These are phyloP conservation scores for Hedya salicella DNA, from an alignment of 2,888 invertebrate species.

Conservation along the genomic window DNA sequence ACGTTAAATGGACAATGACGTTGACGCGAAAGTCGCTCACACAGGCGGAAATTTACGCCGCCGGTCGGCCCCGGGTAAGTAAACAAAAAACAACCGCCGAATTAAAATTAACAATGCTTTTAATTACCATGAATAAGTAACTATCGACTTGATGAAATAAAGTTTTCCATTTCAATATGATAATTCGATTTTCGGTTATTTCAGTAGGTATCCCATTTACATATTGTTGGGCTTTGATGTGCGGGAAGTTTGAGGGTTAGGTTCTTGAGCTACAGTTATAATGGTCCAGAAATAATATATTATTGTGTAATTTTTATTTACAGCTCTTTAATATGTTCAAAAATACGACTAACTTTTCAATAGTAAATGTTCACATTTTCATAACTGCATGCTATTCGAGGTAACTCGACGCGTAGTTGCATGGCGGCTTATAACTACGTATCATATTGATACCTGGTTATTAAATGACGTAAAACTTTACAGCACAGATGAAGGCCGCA, in stretches of 20 bases:
- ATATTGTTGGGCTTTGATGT: constrained; percentile 15
- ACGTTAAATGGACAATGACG: constrained; percentile 36
- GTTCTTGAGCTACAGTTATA: neutral
- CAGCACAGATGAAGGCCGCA: no score
- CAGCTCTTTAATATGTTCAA: no score
- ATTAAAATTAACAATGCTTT: constrained; percentile 23
- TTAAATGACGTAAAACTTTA: no score
- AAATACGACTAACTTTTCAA: no score
- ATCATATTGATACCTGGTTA: no score
- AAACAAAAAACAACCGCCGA: constrained; percentile 19
- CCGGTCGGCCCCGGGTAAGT: neutral
- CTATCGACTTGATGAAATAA: constrained; percentile 16
- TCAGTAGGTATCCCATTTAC: constrained; percentile 23
- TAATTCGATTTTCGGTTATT: constrained; percentile 23
- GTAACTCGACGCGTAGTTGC: no score
- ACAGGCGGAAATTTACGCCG: constrained; percentile 33
- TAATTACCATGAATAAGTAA: constrained; percentile 30
- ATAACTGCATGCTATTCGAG: no score
- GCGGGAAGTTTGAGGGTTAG: constrained; percentile 2
- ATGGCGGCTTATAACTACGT: no score
- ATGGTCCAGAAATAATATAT: neutral
- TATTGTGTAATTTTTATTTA: no score
- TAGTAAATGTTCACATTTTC: no score
- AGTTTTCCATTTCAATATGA: constrained; percentile 25
- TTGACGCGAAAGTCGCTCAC: constrained; percentile 22